These are phyloP conservation scores for Pogonomyrmex barbatus DNA, from an alignment of 1,140 invertebrate genomes.

Conservation along the genomic window DNA sequence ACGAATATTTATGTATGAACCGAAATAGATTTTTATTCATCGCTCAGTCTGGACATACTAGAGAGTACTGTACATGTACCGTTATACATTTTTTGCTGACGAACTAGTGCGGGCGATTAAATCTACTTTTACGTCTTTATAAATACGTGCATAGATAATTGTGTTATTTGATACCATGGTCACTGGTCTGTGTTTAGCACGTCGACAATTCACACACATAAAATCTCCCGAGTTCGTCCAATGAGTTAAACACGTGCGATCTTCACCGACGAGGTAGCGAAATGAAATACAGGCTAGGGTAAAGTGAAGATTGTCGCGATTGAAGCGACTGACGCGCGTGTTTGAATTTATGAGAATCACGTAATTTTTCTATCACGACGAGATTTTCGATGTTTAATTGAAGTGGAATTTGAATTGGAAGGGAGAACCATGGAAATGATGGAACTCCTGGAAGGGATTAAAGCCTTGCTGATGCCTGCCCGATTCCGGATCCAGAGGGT, in stretches of 20 bases:
- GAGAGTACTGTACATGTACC: slow-evolving; percentile 17
- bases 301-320: slow-evolving; percentile 34
- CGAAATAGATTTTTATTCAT: slow-evolving; percentile 40
- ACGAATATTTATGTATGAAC: slow-evolving; percentile 7
- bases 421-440: slow-evolving; percentile 94
- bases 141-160: not conserved
- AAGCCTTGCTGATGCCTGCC: slow-evolving; percentile 89
- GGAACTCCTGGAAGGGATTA: slow-evolving; percentile 93
- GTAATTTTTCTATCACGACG: slow-evolving; percentile 61
- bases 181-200: slow-evolving; percentile 45
- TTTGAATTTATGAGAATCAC: slow-evolving; percentile 42
- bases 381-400: slow-evolving; percentile 86
- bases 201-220: slow-evolving; percentile 19
- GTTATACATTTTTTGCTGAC: slow-evolving; percentile 22
- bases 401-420: slow-evolving; percentile 99
- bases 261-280: slow-evolving; percentile 65
- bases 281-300: slow-evolving; percentile 52
- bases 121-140: slow-evolving; percentile 6
- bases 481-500: slow-evolving; percentile 98
- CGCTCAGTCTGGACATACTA: slow-evolving; percentile 51
- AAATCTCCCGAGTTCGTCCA: slow-evolving; percentile 29
- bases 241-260: slow-evolving; percentile 42
- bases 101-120: slow-evolving; percentile 33
- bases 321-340: not conserved
- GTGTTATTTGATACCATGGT: not conserved